Base-by-base conservation (phyloP, 2,797 vertebrate genomes). In the Tamandua tetradactyla region DNA sequence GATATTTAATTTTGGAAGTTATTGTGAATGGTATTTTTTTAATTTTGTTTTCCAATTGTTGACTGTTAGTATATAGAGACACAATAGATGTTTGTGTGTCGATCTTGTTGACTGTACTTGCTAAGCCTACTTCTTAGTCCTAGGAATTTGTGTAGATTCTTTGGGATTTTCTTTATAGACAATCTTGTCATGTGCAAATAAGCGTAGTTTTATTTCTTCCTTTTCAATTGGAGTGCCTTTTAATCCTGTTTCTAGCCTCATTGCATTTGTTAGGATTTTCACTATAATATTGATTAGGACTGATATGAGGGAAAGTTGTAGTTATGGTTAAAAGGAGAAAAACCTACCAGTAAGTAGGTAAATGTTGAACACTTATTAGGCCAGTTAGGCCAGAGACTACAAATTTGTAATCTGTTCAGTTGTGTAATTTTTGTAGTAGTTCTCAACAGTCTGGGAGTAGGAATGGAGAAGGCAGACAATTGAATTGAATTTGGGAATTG, bases 401-500 rank as follows among this genome's bases (percentile, higher is more conserved):
- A 80, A 86, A 81, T 68, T 5, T 76, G n/a, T 61, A 93, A 88
- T 76, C 25, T 62, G 61, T 27, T 83, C n/a, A 52, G 32, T 75
- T 75, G 30, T 89, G n/a, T 57, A 42, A 62, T 72, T 78, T 72
- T 80, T 68, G 18, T 91, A 80, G 57, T 74, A 86, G n/a, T 87
- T 80, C 32, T 80, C 44, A 87, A 37, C 25, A 86, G 66, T 68
- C 49, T 75, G n/a, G 20, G 9, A 87, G 22, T 37, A 91, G 49
- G 69, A 91, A 74, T 87, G 22, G 59, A 81, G 40, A 94, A 64
- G 59, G 47, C 18, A 86, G 64, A 86, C 12, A 25, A 32, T 44
- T 49, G 66, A n/a, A 92, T 6, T 90, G 22, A 81, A 81, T 81
- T 22, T 91, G 27, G n/a, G n/a, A 74, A n/a, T 87, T 94, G 81